These are phyloP conservation scores for Capitulum mitella DNA, from an alignment of 2,888 invertebrate species.

Conservation along the genomic window DNA sequence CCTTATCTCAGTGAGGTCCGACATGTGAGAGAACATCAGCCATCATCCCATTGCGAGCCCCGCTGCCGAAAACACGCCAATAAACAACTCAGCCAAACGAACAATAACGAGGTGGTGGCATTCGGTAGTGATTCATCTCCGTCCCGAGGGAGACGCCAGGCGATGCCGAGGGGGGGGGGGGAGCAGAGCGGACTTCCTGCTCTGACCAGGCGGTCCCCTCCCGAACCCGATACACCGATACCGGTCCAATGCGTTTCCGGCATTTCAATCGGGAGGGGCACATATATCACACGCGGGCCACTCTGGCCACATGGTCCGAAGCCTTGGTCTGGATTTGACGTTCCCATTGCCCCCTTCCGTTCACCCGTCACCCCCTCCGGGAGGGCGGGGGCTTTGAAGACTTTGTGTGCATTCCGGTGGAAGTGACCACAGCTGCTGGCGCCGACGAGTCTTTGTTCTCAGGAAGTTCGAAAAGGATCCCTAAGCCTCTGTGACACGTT, in stretches of 20 bases:
- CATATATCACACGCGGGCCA: background rate
- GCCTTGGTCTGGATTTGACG: background rate
- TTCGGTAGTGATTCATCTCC: no score
- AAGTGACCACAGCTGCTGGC: conserved; percentile 3
- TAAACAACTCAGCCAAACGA: no score
- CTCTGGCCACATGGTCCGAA: background rate
- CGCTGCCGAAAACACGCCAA: no score
- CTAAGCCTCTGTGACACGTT: no score
- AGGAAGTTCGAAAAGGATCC: no score
- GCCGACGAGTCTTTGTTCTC: background rate
- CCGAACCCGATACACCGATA: background rate
- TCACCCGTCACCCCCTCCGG: background rate
- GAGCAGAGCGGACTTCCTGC: no score
- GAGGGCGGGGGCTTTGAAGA: conserved; percentile 8
- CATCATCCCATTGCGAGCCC: no score
- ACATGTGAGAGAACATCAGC: no score
- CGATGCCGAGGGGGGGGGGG: no score
- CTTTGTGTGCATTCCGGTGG: background rate
- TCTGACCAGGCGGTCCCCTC: background rate
- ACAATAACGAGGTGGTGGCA: no score
- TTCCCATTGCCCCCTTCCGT: background rate
- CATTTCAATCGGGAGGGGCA: background rate
- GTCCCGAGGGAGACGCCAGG: no score
- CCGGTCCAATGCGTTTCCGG: background rate
- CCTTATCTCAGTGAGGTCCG: no score